phyloP scores from a whole-genome alignment of 1,140 invertebrate genomes.

The Drosophila pectinifera region DNA sequence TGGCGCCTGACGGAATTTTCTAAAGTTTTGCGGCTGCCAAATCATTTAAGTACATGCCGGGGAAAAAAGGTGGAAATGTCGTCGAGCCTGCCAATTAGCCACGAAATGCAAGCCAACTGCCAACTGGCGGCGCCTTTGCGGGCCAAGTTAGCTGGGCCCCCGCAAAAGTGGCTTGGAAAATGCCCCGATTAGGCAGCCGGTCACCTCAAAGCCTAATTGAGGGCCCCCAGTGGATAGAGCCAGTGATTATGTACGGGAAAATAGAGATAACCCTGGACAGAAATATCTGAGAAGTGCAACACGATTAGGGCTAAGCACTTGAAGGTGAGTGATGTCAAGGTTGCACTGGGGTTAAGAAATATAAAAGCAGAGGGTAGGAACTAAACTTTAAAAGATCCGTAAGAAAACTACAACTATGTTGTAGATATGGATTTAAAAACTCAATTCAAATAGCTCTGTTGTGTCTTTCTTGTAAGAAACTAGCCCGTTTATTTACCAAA shows the following conservation, averaged over 20 bases:
- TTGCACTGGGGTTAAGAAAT: not conserved
- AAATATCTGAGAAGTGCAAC: slow-evolving; percentile 27
- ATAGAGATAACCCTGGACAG: slow-evolving; percentile 16
- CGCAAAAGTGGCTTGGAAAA: slow-evolving; percentile 33
- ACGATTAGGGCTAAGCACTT: slow-evolving; percentile 3
- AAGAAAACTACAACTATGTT: too few species aligned
- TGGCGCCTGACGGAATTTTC: slow-evolving; percentile 20
- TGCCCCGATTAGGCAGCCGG: slow-evolving; percentile 45
- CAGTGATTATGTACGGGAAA: slow-evolving; percentile 27
- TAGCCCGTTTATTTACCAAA: not conserved
- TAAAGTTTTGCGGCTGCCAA: slow-evolving; percentile 48
- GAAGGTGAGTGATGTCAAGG: slow-evolving; percentile 24
- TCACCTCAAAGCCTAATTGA: slow-evolving; percentile 45
- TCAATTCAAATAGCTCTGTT: too few species aligned
- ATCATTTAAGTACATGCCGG: slow-evolving; percentile 15
- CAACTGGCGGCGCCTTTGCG: slow-evolving; percentile 7
- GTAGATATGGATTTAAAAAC: too few species aligned
- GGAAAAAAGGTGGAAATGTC: slow-evolving; percentile 17
- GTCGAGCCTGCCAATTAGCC: slow-evolving; percentile 62
- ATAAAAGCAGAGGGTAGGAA: not conserved
- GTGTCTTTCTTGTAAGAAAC: too few species aligned
- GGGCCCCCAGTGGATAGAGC: slow-evolving; percentile 16
- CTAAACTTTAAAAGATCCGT: not conserved
- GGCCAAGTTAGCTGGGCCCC: slow-evolving; percentile 29
- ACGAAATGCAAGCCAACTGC: slow-evolving; percentile 52